These are phyloP conservation scores for Embiotoca jacksoni DNA, from an alignment of 2,113 vertebrate genomes.

Conservation along the genomic window DNA sequence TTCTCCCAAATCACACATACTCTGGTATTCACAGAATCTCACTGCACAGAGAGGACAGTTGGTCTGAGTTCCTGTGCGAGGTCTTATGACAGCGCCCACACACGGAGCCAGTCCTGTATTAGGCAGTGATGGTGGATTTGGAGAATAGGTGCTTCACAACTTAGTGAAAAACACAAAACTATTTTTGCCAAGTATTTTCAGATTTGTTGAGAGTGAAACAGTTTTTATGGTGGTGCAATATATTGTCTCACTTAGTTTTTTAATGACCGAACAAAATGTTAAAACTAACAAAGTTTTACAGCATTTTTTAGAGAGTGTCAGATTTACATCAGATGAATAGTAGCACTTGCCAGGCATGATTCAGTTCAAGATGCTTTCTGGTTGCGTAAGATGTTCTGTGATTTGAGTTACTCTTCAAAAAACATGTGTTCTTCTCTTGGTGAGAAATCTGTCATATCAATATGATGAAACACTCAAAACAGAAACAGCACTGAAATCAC, in stretches of 20 bases:
- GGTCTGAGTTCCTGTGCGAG: conserved; percentile 58
- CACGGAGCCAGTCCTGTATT: conserved; percentile 35
- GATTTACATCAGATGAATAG: background rate
- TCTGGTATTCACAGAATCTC: conserved; percentile 61
- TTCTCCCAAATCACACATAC: conserved; percentile 65
- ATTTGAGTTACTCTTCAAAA: conserved; percentile 4
- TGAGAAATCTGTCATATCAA: background rate
- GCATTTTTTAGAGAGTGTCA: too few relatives aligned
- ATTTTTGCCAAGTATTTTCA: conserved; percentile 13
- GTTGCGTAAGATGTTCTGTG: background rate
- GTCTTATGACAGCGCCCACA: conserved; percentile 60
- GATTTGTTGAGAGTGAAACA: background rate
- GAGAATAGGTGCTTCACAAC: conserved; percentile 1
- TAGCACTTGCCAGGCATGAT: background rate
- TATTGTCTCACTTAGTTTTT: background rate
- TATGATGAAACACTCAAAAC: conserved; percentile 5
- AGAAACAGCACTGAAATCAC: background rate
- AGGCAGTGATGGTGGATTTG: conserved; percentile 27
- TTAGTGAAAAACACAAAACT: background rate
- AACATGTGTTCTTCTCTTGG: conserved; percentile 8
- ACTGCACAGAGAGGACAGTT: conserved; percentile 65
- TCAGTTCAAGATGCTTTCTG: conserved; percentile 10
- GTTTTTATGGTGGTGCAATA: background rate
- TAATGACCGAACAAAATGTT: too few relatives aligned
- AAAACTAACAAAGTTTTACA: too few relatives aligned